phyloP scores from a whole-genome alignment of 2,888 invertebrate species.

The Pseudococcus viburni region DNA sequence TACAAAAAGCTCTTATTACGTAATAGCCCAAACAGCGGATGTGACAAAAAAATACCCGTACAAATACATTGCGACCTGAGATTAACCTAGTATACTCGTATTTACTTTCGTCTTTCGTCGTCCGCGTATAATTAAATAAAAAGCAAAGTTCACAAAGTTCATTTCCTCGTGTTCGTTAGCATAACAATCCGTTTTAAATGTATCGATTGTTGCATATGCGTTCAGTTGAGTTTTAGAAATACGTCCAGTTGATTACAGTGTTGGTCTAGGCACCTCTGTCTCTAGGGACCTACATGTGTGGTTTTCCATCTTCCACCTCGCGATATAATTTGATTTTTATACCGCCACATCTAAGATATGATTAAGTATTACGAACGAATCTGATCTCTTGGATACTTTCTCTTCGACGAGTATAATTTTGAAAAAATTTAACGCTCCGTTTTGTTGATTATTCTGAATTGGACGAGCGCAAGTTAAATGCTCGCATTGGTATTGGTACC shows the following conservation, averaged over 20 bases:
- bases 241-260: constrained; percentile 34
- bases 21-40: background rate
- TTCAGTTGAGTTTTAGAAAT: background rate
- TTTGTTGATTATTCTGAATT: constrained; percentile 24
- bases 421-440: constrained; percentile 18
- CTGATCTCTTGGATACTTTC: constrained; percentile 14
- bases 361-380: constrained; percentile 32
- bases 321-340: constrained; percentile 40
- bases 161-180: constrained; percentile 37
- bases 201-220: constrained; percentile 34
- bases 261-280: background rate
- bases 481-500: background rate
- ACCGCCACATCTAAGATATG: background rate
- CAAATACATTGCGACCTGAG: background rate
- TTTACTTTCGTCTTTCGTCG: background rate
- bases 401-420: constrained; percentile 28
- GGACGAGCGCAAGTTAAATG: background rate
- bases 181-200: constrained; percentile 32
- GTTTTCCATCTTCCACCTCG: background rate
- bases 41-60: background rate
- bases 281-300: constrained; percentile 4
- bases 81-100: background rate
- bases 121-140: constrained; percentile 49
- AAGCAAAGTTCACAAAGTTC: constrained; percentile 51
- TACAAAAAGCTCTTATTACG: background rate